A percentile compares a stretch with the other conserved stretches of the same genome.
Conservation (phyloP, 2,888 invertebrate genomes). For the Latheticus oryzae region DNA sequence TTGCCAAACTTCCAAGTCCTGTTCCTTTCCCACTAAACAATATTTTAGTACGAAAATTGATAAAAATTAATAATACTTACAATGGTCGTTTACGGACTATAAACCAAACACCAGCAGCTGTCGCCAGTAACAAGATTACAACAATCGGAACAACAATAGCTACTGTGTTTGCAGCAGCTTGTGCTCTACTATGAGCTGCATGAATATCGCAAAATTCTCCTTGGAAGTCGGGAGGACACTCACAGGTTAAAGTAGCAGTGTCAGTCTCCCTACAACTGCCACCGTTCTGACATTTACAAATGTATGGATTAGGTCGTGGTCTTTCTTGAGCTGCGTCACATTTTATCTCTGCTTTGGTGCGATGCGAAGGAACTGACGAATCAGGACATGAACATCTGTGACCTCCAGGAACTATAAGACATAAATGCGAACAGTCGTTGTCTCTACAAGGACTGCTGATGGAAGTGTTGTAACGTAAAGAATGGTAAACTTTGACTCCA, state of each 20-base stretch:
- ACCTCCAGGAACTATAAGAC: slow-evolving; percentile 89
- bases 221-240: slow-evolving; percentile 77
- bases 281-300: slow-evolving; percentile 89
- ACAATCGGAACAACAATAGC: slow-evolving; percentile 87
- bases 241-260: slow-evolving; percentile 74
- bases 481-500: slow-evolving; percentile 88
- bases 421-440: slow-evolving; percentile 90
- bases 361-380: slow-evolving; percentile 67
- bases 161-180: slow-evolving; percentile 71
- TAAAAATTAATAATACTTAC: slow-evolving; percentile 71
- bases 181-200: slow-evolving; percentile 70
- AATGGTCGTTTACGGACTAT: slow-evolving; percentile 85
- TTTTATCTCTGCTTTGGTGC: slow-evolving; percentile 71
- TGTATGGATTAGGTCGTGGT: slow-evolving; percentile 78
- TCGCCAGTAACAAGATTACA: slow-evolving; percentile 79
- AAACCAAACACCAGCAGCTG: slow-evolving; percentile 83
- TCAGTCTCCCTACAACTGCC: slow-evolving; percentile 77
- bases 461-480: slow-evolving; percentile 83
- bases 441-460: slow-evolving; percentile 76
- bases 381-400: slow-evolving; percentile 94
- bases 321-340: slow-evolving; percentile 89
- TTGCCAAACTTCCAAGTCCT: slow-evolving; percentile 81
- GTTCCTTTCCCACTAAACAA: slow-evolving; percentile 81
- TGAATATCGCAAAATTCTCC: slow-evolving; percentile 81
- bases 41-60: slow-evolving; percentile 4